These are phyloP conservation scores for Formicarius rufipectus DNA, from an alignment of 2,113 vertebrate genomes.

Conservation along the genomic window DNA sequence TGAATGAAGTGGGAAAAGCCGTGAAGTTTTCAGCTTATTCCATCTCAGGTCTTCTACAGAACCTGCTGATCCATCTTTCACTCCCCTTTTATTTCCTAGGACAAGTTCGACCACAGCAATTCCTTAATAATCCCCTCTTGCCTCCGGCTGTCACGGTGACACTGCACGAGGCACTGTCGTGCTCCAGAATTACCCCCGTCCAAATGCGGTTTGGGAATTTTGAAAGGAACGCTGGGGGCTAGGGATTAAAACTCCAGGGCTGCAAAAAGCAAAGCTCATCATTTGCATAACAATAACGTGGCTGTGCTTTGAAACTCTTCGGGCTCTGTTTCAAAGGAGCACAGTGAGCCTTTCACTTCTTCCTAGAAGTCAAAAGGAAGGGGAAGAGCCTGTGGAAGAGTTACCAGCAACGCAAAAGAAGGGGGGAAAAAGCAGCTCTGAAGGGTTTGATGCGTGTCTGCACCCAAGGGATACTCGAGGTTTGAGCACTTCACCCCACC, in stretches of 20 bases:
- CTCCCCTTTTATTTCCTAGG: neutral
- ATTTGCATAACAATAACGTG: neutral
- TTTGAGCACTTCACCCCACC: neutral
- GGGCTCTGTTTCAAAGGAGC: neutral
- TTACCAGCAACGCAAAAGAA: neutral
- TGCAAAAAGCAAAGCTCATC: neutral
- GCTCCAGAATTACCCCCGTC: neutral
- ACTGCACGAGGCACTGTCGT: fast-evolving
- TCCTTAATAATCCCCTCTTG: neutral
- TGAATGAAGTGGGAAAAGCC: neutral
- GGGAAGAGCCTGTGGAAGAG: neutral
- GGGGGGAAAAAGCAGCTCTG: neutral
- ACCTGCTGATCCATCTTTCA: neutral
- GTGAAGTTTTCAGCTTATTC: neutral
- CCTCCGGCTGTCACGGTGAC: neutral
- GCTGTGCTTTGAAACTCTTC: neutral
- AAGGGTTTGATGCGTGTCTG: neutral
- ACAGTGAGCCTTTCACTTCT: neutral
- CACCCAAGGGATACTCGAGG: neutral
- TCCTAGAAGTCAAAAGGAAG: neutral
- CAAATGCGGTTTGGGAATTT: neutral
- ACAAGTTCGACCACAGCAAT: neutral
- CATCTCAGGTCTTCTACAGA: neutral
- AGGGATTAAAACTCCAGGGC: neutral
- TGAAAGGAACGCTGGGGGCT: neutral